phyloP scores from a whole-genome alignment of 2,113 vertebrate species.

The Passer montanus region DNA sequence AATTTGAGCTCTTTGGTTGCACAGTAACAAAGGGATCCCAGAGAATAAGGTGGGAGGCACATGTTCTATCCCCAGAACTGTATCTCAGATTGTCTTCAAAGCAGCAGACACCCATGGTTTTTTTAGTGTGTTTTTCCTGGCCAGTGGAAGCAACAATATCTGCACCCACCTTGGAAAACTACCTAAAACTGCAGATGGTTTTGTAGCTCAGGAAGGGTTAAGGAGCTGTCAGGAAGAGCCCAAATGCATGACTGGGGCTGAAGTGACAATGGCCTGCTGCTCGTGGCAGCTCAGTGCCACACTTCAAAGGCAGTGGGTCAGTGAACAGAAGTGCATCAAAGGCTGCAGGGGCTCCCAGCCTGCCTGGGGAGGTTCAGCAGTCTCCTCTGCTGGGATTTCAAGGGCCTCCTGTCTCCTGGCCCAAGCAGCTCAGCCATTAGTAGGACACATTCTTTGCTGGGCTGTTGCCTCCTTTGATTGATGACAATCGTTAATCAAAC shows the following conservation, averaged over 20 bases:
- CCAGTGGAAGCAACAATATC: background rate
- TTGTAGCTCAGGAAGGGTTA: background rate
- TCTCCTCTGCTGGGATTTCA: background rate
- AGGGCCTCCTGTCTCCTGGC: slow-evolving; percentile 18
- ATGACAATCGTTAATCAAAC: slow-evolving; percentile 62
- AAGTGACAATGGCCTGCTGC: slow-evolving; percentile 18
- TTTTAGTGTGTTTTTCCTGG: background rate
- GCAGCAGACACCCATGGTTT: background rate
- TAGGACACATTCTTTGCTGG: slow-evolving; percentile 18
- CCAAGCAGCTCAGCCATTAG: slow-evolving; percentile 40
- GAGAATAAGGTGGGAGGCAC: background rate
- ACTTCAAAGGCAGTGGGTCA: slow-evolving; percentile 62
- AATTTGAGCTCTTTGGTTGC: background rate
- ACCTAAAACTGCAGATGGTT: background rate
- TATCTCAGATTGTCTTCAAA: background rate
- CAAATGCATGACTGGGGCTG: background rate
- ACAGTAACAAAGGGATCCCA: background rate
- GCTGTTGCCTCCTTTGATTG: slow-evolving; percentile 43
- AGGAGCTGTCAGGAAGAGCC: background rate
- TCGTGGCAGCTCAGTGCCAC: slow-evolving; percentile 1
- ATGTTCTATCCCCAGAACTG: background rate
- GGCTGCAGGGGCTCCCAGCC: background rate
- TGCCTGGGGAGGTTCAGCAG: background rate
- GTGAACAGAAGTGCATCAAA: slow-evolving; percentile 30
- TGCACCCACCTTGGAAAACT: background rate